Percentiles rank a stretch among this genome's conserved stretches.
Conservation (phyloP, 2,797 vertebrate genomes). For the Dicrostonyx torquatus region DNA sequence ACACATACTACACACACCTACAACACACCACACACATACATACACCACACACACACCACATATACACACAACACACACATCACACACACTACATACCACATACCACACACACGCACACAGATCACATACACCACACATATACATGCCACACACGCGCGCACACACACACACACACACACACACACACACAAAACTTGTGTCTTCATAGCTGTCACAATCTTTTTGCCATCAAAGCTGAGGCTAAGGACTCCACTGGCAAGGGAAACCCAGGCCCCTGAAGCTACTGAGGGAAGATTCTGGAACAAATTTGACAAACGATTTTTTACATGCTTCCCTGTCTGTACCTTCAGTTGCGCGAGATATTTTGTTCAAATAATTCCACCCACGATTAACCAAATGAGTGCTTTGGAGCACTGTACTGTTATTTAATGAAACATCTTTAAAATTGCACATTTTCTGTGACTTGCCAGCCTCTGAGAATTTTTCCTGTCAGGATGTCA, state of each 20-base stretch:
- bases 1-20: no score
- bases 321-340: background rate
- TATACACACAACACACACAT: background rate
- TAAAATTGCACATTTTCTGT: background rate
- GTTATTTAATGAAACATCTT: slow-evolving; percentile 46
- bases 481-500: slow-evolving; percentile 36
- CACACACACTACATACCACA: background rate
- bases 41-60: background rate
- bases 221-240: background rate
- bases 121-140: no score
- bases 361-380: slow-evolving; percentile 70
- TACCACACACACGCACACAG: no score
- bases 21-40: no score
- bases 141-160: background rate
- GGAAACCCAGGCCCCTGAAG: background rate
- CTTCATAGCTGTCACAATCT: slow-evolving; percentile 1
- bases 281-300: background rate
- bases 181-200: background rate
- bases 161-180: background rate
- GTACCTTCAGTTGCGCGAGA: slow-evolving; percentile 34
- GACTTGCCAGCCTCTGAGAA: slow-evolving; percentile 9
- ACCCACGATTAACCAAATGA: slow-evolving; percentile 58
- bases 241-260: background rate
- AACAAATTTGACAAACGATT: background rate
- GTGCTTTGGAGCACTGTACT: background rate